Evolutionary conservation across 2,888 invertebrate species (phyloP), one percentile per base, ranked within the genome.

Genomic region (Lasioglossum malachurum): DNA sequence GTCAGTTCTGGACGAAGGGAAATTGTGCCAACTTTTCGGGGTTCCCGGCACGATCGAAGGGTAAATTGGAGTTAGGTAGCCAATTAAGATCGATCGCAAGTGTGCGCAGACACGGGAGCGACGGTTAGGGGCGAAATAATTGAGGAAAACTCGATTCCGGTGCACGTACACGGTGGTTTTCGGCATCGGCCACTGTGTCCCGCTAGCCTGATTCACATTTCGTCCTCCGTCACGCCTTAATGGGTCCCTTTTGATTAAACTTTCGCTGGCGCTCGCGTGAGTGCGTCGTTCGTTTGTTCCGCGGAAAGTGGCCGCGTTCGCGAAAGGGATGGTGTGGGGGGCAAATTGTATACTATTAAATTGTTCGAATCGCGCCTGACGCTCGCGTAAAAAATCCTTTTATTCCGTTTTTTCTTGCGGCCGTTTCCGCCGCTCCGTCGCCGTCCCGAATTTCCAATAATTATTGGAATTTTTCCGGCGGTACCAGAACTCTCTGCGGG

Each of bases 31-130:
- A 64, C 2, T 31, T 64, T 31, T 64, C 60, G 27, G 27, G 60
- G 60, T 27, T 27, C 12, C 77, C 69, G 73, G 44, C 23, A 80
- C 88, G 77, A 87, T 88, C 87, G 84, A 84, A 78, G 69, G 85
- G 86, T 82, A 87, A 80, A 88, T 87, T 83, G 74, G 49, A 67
- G 71, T 72, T 49, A 77, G 87, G 81, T 67, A 82, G 90, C 88
- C 89, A 92, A 92, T 93, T 90, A 91, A 90, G 90, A 91, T 91
- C 92, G 90, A 90, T 92, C 89, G 75, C 81, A 89, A 88, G 90
- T 91, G 87, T 38, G 64, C 31, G 46, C 74, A 41, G 69, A 77
- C 19, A 44, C 81, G 75, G 64, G 16, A 31, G n/a, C 31, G 64
- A 64, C 64, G 16, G 64, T 27, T 80, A 53, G 81, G 64, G 72